Conservation (phyloP, 2,797 vertebrate species). For the Enteromius argenteus region DNA sequence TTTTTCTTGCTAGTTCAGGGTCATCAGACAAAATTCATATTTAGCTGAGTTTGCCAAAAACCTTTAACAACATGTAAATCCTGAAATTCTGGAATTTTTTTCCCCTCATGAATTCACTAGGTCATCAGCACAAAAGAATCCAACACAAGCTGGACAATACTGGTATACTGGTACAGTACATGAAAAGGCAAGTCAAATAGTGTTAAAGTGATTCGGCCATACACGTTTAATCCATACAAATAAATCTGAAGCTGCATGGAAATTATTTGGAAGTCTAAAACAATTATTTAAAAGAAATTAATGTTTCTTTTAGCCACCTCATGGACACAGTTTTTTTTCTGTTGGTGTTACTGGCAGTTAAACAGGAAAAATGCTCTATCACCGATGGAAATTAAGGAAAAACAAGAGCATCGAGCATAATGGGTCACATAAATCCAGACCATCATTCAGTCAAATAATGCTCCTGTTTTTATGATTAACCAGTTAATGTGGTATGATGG, state of each 20-base stretch:
- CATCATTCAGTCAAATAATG: slow-evolving; percentile 74
- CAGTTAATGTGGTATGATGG: slow-evolving; percentile 78
- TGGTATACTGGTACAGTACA: background rate
- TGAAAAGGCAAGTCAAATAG: background rate
- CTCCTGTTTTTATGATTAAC: slow-evolving; percentile 74
- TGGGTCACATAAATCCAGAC: slow-evolving; percentile 68
- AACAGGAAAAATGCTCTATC: background rate
- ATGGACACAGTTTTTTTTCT: background rate
- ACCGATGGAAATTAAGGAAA: slow-evolving; percentile 18
- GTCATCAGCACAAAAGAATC: background rate
- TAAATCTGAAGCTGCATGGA: background rate
- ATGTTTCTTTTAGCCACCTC: background rate
- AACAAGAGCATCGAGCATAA: slow-evolving; percentile 38
- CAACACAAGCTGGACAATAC: background rate
- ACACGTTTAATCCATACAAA: background rate
- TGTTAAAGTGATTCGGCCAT: slow-evolving; percentile 68
- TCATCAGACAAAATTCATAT: background rate
- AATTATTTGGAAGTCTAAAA: background rate
- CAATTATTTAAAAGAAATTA: background rate
- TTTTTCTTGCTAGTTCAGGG: background rate
- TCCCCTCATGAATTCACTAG: background rate
- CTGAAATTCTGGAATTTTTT: background rate
- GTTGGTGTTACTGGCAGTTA: background rate
- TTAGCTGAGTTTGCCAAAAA: background rate
- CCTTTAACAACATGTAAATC: background rate